Base-by-base conservation (phyloP, 2,797 vertebrate species). In the Manis crassicaudata region DNA sequence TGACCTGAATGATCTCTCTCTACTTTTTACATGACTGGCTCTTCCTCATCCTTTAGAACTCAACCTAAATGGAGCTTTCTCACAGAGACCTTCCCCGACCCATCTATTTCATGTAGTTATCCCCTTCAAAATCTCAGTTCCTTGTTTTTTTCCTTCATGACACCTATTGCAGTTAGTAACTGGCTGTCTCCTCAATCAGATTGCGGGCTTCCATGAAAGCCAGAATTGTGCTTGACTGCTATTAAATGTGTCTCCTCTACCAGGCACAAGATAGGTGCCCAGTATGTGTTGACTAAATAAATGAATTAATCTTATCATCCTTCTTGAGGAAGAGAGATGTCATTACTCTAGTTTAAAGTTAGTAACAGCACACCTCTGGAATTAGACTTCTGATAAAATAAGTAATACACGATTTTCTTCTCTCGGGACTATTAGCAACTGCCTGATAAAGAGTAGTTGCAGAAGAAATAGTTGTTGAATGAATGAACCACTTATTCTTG, bases 291-390 rank as follows among this genome's bases (percentile, higher is more conserved):
- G 54, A 54, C 56, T 92, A 56, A 89, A 75, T 92, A 79, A 93
- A 35, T 46, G 13, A 83, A 54, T 60, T 63, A 54, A 58, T 83
- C 27, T 75, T 67, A 75, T 77, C 16, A 62, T 60, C 35, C 13
- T 87, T n/a, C 72, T 67, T 89, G 40, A 90, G 29, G 46, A 85
- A 87, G 73, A 93, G 52, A 65, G 37, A 40, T 37, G 32, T 20
- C 50, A 46, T 95, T 84, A 87, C 77, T 93, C 63, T 82, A 43
- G 50, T 72, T 72, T 85, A 88, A 87, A 95, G 56, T 70, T 56
- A 62, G 35, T 87, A 84, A 50, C 65, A 50, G 7, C 13, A 23
- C 80, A 52, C 50, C 21, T 84, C 72, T 82, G 73, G 80, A 91
- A 35, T 94, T 83, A 93, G 20, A 77, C 37, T 90, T 70, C 14